Evolutionary conservation across 2,797 vertebrate species (phyloP).

Genomic region (Glyptemys insculpta): DNA sequence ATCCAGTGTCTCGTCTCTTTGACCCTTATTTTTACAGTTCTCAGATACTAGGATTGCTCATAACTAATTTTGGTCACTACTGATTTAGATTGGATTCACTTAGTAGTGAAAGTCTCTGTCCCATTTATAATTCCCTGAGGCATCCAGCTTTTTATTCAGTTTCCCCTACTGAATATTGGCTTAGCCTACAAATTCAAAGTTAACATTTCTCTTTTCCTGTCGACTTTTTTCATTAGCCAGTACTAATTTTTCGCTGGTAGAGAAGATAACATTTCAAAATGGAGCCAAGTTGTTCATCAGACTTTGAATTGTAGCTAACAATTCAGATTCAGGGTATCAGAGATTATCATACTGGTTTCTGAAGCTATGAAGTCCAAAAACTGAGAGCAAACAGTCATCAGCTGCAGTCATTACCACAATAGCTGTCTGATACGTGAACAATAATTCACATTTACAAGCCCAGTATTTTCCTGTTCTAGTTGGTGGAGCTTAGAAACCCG

Average conservation of each 20-base stretch:
- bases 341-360: not conserved
- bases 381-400: constrained; percentile 30
- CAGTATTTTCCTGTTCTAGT: constrained; percentile 25
- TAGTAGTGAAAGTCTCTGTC: not conserved
- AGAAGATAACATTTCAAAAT: not conserved
- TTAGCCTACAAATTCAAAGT: not conserved
- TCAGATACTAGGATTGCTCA: not conserved
- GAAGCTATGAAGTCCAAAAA: constrained; percentile 26
- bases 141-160: not conserved
- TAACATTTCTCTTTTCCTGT: not conserved
- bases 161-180: not conserved
- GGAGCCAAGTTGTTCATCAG: constrained; percentile 8
- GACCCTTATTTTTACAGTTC: not conserved
- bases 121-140: not conserved
- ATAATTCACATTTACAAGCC: constrained; percentile 55
- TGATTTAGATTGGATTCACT: not conserved
- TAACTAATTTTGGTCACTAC: not conserved
- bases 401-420: not conserved
- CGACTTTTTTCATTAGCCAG: not conserved
- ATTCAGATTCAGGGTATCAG: not conserved
- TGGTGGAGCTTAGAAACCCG: constrained; percentile 13
- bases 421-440: constrained; percentile 42
- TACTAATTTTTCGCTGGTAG: not conserved
- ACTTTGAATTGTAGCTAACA: constrained; percentile 7
- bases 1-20: constrained; percentile 12